Percentiles rank a stretch among this genome's conserved stretches.
phyloP scores from a whole-genome alignment of 2,888 invertebrate species.

The Sphaerophoria taeniata region DNA sequence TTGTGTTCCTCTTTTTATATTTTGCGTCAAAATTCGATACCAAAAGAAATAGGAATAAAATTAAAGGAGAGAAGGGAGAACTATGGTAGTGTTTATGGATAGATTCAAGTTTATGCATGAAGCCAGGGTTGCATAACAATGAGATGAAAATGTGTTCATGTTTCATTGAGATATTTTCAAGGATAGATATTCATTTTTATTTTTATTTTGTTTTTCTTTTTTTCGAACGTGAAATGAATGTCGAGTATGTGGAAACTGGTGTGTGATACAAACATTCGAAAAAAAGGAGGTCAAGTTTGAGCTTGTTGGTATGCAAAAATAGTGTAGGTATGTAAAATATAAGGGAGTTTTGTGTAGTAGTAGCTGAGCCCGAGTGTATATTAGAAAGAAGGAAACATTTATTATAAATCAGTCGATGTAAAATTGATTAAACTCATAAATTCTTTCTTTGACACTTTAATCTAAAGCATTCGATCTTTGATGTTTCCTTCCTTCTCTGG shows the following conservation, averaged over 20 bases:
- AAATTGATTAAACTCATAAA: conserved; percentile 34
- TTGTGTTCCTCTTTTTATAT: background rate
- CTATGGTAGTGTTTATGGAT: background rate
- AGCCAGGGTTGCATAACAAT: conserved; percentile 33
- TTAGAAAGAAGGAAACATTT: conserved; percentile 11
- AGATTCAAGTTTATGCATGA: conserved; percentile 4
- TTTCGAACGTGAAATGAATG: conserved; percentile 34
- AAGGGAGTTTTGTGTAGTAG: background rate
- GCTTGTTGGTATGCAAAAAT: background rate
- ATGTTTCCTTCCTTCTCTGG: background rate
- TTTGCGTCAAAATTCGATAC: too few relatives aligned
- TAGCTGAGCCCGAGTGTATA: too few relatives aligned
- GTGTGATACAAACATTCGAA: background rate
- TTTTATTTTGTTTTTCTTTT: too few relatives aligned
- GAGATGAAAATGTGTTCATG: conserved; percentile 22
- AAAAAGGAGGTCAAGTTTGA: conserved; percentile 28
- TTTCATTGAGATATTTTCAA: conserved; percentile 21
- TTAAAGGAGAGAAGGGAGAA: background rate
- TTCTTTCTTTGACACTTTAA: conserved; percentile 28
- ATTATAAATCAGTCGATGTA: conserved; percentile 28
- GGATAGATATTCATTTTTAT: conserved; percentile 28
- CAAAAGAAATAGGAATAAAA: background rate
- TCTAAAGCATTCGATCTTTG: conserved; percentile 2
- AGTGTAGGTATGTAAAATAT: background rate
- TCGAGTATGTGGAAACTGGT: background rate